Evolutionary conservation across 2,113 vertebrate genomes (phyloP), one percentile per base, ranked within the genome.

Genomic region (Acrocephalus arundinaceus): DNA sequence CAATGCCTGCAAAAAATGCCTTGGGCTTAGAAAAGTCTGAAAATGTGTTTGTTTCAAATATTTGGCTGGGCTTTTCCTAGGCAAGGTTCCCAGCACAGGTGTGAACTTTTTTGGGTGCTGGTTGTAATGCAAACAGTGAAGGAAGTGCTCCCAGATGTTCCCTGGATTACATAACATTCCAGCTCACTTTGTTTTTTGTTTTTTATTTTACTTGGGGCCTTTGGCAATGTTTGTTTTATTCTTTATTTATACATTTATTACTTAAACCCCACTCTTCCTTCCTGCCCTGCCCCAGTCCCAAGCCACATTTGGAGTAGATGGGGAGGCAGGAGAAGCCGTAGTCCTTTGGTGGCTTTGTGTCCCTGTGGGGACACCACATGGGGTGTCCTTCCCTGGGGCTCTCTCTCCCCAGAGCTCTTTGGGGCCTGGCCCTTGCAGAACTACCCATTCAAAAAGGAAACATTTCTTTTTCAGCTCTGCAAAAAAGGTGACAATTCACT

Each of bases 1-100:
- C 96, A 94, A 91, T 78, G 75, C 88, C 70, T 59, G 41, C 13
- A 8, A 87, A 87, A 97, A 96, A 96, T 77, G 95, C 96, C 96
- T 97, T 12, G 45, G 89, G 98, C 96, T 96, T 97, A 97, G 97
- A 97, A 96, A 97, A 97, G 96, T 90, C 97, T 98, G 95, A 97
- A 97, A 96, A 96, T 93, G 55, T 97, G 96, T 96, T 97, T 97
- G 96, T 97, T 97, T 97, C 97, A 94, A 97, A 94, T 89, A 97
- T 79, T 97, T 98, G 97, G 96, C 97, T 21, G 57, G 33, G 54
- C n/a, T 96, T 96, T 97, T 85, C 96, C 86, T 73, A 97, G 97
- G 97, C 96, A 84, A n/a, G 76, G 94, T 94, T 97, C 96, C 97
- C 97, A 85, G 94, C 97, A 97, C 98, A 99, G 98, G 98, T 99